phyloP scores from a whole-genome alignment of 2,888 invertebrate species.

The Cenopis cana region DNA sequence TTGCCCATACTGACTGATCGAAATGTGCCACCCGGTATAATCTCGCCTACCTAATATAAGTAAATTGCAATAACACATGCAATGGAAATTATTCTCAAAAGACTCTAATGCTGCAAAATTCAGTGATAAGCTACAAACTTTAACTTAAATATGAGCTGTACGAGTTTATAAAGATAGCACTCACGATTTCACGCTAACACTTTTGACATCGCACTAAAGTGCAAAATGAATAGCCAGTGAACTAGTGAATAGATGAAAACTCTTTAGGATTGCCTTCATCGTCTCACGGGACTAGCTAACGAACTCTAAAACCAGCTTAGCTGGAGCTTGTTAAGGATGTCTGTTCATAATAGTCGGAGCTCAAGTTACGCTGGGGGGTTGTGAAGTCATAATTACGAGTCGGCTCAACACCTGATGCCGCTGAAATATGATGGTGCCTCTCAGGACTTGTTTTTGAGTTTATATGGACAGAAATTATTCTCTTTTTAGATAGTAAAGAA shows the following conservation, averaged over 20 bases:
- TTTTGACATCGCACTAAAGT: slow-evolving; percentile 27
- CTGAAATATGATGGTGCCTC: slow-evolving; percentile 26
- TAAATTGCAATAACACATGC: neutral
- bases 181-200: slow-evolving; percentile 28
- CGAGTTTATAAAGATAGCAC: slow-evolving; percentile 10
- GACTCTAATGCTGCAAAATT: neutral
- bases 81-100: slow-evolving; percentile 2
- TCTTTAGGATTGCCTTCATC: slow-evolving; percentile 40
- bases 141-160: slow-evolving; percentile 14
- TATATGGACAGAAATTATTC: slow-evolving; percentile 23
- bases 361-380: neutral
- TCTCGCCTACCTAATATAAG: no score
- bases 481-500: slow-evolving; percentile 7
- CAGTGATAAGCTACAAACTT: slow-evolving; percentile 4
- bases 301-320: slow-evolving; percentile 21
- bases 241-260: slow-evolving; percentile 42
- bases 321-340: slow-evolving; percentile 5
- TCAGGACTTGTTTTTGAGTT: slow-evolving; percentile 27
- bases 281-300: slow-evolving; percentile 34
- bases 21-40: no score
- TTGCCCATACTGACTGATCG: no score
- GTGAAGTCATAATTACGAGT: slow-evolving; percentile 50
- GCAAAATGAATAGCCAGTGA: slow-evolving; percentile 38
- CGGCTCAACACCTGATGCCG: slow-evolving; percentile 43
- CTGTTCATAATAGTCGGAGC: neutral